phyloP scores from a whole-genome alignment of 2,888 invertebrate genomes.

The Pecten maximus region DNA sequence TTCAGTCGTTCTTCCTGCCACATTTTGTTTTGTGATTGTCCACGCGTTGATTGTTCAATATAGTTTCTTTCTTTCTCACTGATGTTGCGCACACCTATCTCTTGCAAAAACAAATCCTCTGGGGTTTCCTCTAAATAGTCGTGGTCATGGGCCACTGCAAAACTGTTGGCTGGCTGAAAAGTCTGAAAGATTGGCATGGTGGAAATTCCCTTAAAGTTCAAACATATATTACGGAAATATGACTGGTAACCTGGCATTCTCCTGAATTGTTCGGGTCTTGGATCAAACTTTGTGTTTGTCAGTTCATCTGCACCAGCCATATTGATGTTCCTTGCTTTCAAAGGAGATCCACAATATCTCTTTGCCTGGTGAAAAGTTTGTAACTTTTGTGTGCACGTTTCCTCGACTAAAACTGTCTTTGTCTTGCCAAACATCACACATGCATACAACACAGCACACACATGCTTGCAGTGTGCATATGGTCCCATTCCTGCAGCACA shows the following conservation, averaged over 20 bases:
- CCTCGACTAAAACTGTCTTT: conserved; percentile 41
- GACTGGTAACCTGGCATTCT: conserved; percentile 40
- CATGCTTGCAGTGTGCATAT: conserved; percentile 65
- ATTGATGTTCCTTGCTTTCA: conserved; percentile 47
- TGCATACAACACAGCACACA: conserved; percentile 55
- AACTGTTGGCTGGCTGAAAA: conserved; percentile 54
- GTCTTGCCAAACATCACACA: conserved; percentile 44
- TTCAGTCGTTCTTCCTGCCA: too few species aligned
- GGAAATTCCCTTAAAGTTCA: conserved; percentile 49
- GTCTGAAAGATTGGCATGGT: conserved; percentile 41
- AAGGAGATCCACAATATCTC: conserved; percentile 42
- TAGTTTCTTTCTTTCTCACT: conserved; percentile 33
- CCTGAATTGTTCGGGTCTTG: conserved; percentile 46
- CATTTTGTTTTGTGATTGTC: conserved; percentile 49
- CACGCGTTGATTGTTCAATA: conserved; percentile 50
- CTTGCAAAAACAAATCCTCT: conserved; percentile 49
- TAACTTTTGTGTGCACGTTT: conserved; percentile 56
- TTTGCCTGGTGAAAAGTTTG: conserved; percentile 55
- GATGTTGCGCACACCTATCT: conserved; percentile 43
- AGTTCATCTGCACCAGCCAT: too few species aligned
- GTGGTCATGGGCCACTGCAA: conserved; percentile 46
- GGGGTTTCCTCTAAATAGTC: conserved; percentile 36
- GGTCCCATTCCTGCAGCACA: conserved; percentile 67
- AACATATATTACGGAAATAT: too few species aligned
- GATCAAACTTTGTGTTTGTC: conserved; percentile 55